A percentile compares a stretch with the other conserved stretches of the same genome.
phyloP scores from a whole-genome alignment of 2,113 vertebrate genomes.

The Alexandromys fortis region DNA sequence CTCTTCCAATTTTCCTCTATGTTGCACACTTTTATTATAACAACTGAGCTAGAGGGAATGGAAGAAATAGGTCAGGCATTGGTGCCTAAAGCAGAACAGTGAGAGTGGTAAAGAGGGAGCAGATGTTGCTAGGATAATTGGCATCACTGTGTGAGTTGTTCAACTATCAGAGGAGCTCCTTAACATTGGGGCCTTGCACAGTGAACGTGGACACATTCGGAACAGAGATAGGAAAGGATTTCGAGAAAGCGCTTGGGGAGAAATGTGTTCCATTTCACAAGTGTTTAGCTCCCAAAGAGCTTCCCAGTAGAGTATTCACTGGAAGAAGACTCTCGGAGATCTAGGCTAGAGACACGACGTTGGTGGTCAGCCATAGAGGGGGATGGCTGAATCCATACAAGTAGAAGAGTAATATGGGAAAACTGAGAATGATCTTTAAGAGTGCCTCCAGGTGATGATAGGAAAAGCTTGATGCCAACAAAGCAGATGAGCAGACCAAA shows the following conservation, averaged over 20 bases:
- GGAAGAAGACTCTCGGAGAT: not conserved
- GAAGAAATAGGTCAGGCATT: slow-evolving; percentile 65
- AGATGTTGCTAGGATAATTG: slow-evolving; percentile 71
- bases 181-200: slow-evolving; percentile 31
- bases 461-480: not conserved
- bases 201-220: slow-evolving; percentile 15
- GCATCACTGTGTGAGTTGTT: slow-evolving; percentile 51
- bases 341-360: not conserved
- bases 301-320: not conserved
- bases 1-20: slow-evolving; percentile 30
- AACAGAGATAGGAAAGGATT: not conserved
- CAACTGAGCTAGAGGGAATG: slow-evolving; percentile 47
- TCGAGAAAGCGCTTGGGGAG: not conserved
- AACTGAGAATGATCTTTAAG: not conserved
- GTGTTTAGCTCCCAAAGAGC: not conserved
- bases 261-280: not conserved
- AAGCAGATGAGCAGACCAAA: not conserved
- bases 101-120: slow-evolving; percentile 38
- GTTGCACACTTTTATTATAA: slow-evolving; percentile 43
- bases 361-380: not conserved
- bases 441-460: not conserved
- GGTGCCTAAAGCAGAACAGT: slow-evolving; percentile 43
- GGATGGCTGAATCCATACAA: not conserved
- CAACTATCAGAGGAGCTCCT: slow-evolving; percentile 36
- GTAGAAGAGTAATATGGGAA: not conserved